Base-by-base conservation (phyloP, 2,797 vertebrate species). In the Chromobotia macracanthus region DNA sequence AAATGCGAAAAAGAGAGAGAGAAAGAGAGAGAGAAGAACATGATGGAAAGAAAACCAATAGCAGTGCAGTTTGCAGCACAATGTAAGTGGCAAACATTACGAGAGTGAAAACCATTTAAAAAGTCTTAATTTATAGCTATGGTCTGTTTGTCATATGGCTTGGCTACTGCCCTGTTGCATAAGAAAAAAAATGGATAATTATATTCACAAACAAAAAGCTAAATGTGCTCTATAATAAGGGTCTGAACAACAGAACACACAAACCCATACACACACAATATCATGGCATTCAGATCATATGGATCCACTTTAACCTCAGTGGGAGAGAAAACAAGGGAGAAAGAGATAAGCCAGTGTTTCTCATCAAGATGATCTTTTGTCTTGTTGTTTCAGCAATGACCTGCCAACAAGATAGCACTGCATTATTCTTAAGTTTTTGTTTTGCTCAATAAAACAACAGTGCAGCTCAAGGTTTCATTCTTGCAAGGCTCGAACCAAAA, bases 61-160 rank as follows among this genome's bases (percentile, higher is more conserved):
- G 79, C 76, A 77, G 66, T 84, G 73, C 75, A 85, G 77, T 77
- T 89, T 89, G 85, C 84, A 85, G 84, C 77, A 77, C 73, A 87
- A 88, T 89, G 90, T 90, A 87, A 91, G 90, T 91, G 91, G 91
- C 86, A 92, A 92, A 91, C 89, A 89, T 91, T 90, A 91, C 90
- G 87, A 89, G 90, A 91, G 89, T 87, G 86, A 90, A 90, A 90
- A 85, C 87, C 90, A 89, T 92, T 92, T 90, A 90, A 89, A 87
- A 85, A 89, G 86, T 89, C 82, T 88, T 93, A 93, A 92, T 93
- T 94, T 92, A 93, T 90, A 83, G 82, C 86, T 81, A 50, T 80
- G 89, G 89, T 90, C 92, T 93, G 93, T 92, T 93, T 92, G 93
- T 92, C 90, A 91, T 94, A 93, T 92, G 90, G 88, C 89, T 91